Evolutionary conservation across 2,113 vertebrate species (phyloP), one percentile per base, ranked within the genome.

Genomic region (Cynoglossus semilaevis): DNA sequence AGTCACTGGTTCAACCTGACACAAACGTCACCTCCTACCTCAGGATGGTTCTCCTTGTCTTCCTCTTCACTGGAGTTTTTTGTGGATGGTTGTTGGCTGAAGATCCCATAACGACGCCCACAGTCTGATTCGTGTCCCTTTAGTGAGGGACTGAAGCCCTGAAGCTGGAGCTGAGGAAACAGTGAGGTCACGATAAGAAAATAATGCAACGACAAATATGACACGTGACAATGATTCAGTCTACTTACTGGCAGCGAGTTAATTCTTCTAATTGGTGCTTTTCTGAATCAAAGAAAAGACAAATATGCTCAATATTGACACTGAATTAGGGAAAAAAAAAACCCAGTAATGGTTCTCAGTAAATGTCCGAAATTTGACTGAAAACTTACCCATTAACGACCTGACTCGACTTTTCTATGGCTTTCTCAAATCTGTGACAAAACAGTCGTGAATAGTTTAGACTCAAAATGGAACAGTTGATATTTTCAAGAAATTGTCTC

Each of bases 31-130:
- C 2, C 11, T 42, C 76, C 58, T 14, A 90, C 89, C 79, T 89
- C 58, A 45, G 93, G 91, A 49, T 96, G 81, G 15, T 98, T 99
- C 73, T 99, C 96, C 77, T 98, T 98, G 73, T 97, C 92, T 17
- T 91, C 60, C 1, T 87, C 16, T 56, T 49, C 51, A 3, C 69
- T 75, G 16, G 43, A 9, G 0, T 52, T 18, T 8, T 15, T 22
- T 0, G 58, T 58, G 16, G 70, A n/a, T 0, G 36, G 68, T 4
- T 40, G 79, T 2, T 87, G 88, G 53, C 91, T 58, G 35, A 95
- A 95, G 54, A 85, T 63, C 6, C 93, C 91, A 0, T 82, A 87
- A 7, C 91, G 90, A n/a, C 85, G 68, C 6, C 22, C 22, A 0
- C 88, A 80, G 18, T 93, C 91, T 0, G 76, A 77, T 40, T 91